These are phyloP conservation scores for Sciaenops ocellatus DNA, from an alignment of 2,797 vertebrate genomes.

Conservation along the genomic window DNA sequence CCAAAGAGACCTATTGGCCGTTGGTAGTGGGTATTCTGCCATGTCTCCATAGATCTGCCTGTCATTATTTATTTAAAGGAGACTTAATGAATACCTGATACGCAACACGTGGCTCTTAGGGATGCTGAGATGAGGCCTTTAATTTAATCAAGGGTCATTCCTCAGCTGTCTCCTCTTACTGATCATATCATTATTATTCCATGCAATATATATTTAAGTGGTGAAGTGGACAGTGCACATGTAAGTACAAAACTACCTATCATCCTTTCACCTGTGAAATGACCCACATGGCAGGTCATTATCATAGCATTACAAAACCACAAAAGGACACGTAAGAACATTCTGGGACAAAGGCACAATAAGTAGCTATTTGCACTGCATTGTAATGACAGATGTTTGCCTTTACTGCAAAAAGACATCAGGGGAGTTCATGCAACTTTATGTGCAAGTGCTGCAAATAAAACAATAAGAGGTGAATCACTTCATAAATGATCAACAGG, in stretches of 20 bases:
- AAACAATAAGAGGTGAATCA: conserved; percentile 45
- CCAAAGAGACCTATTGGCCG: conserved; percentile 26
- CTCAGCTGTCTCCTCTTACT: conserved; percentile 33
- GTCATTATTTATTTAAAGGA: conserved; percentile 59
- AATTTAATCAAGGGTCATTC: conserved; percentile 49
- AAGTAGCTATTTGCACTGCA: conserved; percentile 36
- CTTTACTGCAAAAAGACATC: conserved; percentile 35
- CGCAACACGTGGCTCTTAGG: conserved; percentile 39
- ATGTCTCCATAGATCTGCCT: conserved; percentile 39
- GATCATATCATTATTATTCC: conserved; percentile 55
- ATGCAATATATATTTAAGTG: conserved; percentile 62
- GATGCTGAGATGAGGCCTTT: conserved; percentile 28
- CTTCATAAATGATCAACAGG: conserved; percentile 1
- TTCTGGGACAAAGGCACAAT: conserved; percentile 25
- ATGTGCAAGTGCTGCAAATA: conserved; percentile 24
- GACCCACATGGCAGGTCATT: conserved; percentile 39
- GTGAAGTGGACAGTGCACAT: conserved; percentile 35
- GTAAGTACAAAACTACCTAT: conserved; percentile 46
- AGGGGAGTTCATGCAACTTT: conserved; percentile 14
- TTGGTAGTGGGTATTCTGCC: conserved; percentile 45
- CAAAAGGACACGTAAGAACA: conserved; percentile 47
- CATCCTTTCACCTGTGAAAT: conserved; percentile 39
- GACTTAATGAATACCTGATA: conserved; percentile 53
- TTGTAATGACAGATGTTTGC: conserved; percentile 35
- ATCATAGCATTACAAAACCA: conserved; percentile 58